These are phyloP conservation scores for Otocyon megalotis DNA, from an alignment of 2,113 vertebrate genomes.

Conservation along the genomic window DNA sequence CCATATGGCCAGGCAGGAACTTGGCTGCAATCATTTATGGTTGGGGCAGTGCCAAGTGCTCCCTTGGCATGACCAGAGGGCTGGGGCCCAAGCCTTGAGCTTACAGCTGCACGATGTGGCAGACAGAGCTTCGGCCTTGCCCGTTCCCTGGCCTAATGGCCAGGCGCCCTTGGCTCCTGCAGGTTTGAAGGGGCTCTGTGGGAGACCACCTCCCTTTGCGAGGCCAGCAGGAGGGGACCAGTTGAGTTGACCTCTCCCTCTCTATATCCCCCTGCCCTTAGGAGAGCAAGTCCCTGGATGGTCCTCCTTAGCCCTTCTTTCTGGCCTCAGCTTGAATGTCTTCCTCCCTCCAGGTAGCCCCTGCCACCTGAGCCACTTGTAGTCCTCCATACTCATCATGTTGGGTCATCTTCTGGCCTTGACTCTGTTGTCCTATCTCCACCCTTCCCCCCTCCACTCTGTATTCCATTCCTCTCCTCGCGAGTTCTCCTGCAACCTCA, in stretches of 20 bases:
- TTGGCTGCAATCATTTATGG: not conserved
- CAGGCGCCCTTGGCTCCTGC: not conserved
- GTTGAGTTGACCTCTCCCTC: not conserved
- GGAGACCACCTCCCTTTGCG: not conserved
- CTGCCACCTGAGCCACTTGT: accelerated
- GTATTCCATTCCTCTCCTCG: not conserved
- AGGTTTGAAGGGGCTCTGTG: not conserved
- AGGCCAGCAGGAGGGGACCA: not conserved
- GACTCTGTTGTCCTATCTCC: not conserved
- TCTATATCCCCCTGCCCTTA: not conserved
- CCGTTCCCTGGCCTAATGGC: no score
- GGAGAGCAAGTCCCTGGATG: not conserved
- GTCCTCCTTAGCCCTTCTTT: not conserved
- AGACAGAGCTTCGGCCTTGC: not conserved
- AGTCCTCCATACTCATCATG: not conserved
- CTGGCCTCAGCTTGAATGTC: not conserved
- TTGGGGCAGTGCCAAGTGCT: not conserved
- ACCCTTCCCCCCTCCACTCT: not conserved
- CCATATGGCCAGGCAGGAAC: not conserved
- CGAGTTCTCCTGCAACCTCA: not conserved
- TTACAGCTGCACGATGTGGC: no score
- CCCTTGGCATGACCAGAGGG: accelerated
- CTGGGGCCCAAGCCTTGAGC: not conserved
- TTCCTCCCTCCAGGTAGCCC: not conserved
- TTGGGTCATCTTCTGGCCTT: not conserved